Conservation (phyloP, 2,797 vertebrate species). For the Gymnodraco acuticeps region DNA sequence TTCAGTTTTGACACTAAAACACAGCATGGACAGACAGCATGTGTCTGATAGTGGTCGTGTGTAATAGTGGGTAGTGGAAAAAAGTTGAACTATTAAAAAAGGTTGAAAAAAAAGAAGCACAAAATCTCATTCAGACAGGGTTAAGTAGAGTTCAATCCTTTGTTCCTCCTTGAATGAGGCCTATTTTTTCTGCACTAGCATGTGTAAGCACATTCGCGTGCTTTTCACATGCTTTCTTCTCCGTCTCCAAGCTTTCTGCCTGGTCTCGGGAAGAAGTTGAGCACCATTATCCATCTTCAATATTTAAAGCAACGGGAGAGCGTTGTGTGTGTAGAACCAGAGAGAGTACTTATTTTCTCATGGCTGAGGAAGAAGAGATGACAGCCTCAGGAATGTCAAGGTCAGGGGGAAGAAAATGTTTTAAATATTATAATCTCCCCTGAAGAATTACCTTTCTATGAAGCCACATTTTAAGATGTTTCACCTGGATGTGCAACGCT, state of each 20-base stretch:
- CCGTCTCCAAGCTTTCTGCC: slow-evolving; percentile 41
- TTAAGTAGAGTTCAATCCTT: slow-evolving; percentile 29
- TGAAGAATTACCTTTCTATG: slow-evolving; percentile 10
- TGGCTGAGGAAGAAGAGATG: slow-evolving; percentile 45
- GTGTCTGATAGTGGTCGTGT: slow-evolving; percentile 3
- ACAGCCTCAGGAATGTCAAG: slow-evolving; percentile 57
- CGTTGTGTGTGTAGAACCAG: slow-evolving; percentile 7
- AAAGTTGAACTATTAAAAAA: not conserved
- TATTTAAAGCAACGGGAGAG: slow-evolving; percentile 73
- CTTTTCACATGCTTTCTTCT: slow-evolving; percentile 8
- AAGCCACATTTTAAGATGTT: slow-evolving; percentile 25
- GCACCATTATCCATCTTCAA: slow-evolving; percentile 81
- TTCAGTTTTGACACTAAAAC: not conserved
- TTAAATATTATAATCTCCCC: slow-evolving; percentile 22
- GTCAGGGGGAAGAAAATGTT: slow-evolving; percentile 46
- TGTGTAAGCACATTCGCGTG: slow-evolving; percentile 6
- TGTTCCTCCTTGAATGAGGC: not conserved
- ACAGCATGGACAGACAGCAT: not conserved
- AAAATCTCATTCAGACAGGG: not conserved
- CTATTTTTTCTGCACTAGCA: slow-evolving; percentile 3
- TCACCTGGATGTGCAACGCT: slow-evolving; percentile 32
- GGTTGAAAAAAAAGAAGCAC: not conserved
- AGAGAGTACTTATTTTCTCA: slow-evolving; percentile 18
- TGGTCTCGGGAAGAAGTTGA: slow-evolving; percentile 55
- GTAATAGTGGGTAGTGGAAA: not conserved